Base-by-base conservation (phyloP, 2,113 vertebrate species). In the Dromiciops gliroides region DNA sequence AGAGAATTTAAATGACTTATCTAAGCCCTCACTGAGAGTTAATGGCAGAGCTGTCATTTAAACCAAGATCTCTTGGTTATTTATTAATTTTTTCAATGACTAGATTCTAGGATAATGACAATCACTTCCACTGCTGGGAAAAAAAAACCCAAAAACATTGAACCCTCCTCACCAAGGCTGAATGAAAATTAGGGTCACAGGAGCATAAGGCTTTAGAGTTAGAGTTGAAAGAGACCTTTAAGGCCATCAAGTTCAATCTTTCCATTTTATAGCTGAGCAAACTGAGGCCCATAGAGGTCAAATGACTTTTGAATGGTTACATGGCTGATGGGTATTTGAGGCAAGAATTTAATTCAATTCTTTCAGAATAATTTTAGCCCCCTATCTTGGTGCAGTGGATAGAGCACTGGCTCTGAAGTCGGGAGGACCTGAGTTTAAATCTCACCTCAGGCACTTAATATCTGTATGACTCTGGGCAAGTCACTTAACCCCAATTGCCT, bases 91-190 rank as follows among this genome's bases (percentile, higher is more conserved):
- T 83, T 95, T 48, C n/a, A 51, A 93, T 94, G 37, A 92, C n/a
- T 60, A 93, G 89, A 4, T 95, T 47, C 91, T 31, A 95, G 51
- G 52, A 94, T 44, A 91, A 95, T 23, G 67, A 48, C 25, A 94
- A 92, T 91, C 50, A 90, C 22, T 49, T 93, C 25, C 22, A 89
- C 44, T 94, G 49, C 67, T 22, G 25, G 44, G 1, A 92, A 47
- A 28, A 89, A 94, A 93, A n/a, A n/a, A n/a, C n/a, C n/a, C n/a
- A n/a, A n/a, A n/a, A n/a, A n/a, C n/a, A 26, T 90, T 90, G 31
- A 93, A 22, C 93, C 10, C 93, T 6, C 94, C n/a, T 94, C 26
- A 52, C 91, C 12, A 83, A 51, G 67, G 52, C 48, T 24, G 91
- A 56, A 11, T 83, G 47, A 92, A 67, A 14, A 83, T n/a, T 50